Evolutionary conservation across 1,140 invertebrate genomes (phyloP).

Genomic region (Alviniconcha marisindica): DNA sequence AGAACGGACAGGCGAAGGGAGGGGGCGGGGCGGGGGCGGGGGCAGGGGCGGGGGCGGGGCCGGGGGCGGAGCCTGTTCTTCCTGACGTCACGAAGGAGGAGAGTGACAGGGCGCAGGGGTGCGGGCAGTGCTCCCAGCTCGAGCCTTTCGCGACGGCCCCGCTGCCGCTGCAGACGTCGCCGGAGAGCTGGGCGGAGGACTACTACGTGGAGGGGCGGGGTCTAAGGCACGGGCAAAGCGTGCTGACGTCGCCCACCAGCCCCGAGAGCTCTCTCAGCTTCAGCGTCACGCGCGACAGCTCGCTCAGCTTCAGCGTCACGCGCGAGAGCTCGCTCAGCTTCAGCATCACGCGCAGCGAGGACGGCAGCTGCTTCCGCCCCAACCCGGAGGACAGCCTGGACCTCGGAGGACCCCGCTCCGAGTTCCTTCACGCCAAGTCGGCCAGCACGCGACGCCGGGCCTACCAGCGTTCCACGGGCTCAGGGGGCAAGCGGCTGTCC

Average conservation of each 20-base stretch:
- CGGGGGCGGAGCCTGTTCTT: background rate
- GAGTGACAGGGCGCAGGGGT: background rate
- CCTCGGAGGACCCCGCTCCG: background rate
- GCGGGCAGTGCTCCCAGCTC: background rate
- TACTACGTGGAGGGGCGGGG: too few relatives aligned
- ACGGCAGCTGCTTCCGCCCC: background rate
- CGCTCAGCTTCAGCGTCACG: background rate
- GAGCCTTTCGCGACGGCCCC: background rate
- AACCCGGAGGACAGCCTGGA: background rate
- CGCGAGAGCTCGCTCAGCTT: background rate
- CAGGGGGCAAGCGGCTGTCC: background rate
- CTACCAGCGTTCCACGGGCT: background rate
- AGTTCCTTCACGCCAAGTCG: background rate
- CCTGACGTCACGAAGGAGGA: background rate
- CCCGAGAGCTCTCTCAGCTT: background rate
- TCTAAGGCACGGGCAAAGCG: background rate
- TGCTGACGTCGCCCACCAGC: background rate
- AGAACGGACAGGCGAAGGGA: background rate
- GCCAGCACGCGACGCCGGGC: conserved; percentile 11
- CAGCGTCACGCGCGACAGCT: background rate
- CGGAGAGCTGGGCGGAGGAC: background rate
- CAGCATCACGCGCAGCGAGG: background rate
- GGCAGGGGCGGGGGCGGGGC: background rate
- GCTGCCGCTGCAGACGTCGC: background rate
- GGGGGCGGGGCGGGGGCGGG: background rate